Percentiles rank a stretch among this genome's conserved stretches.
Conservation (phyloP, 1,140 invertebrate genomes). For the Limonius californicus region DNA sequence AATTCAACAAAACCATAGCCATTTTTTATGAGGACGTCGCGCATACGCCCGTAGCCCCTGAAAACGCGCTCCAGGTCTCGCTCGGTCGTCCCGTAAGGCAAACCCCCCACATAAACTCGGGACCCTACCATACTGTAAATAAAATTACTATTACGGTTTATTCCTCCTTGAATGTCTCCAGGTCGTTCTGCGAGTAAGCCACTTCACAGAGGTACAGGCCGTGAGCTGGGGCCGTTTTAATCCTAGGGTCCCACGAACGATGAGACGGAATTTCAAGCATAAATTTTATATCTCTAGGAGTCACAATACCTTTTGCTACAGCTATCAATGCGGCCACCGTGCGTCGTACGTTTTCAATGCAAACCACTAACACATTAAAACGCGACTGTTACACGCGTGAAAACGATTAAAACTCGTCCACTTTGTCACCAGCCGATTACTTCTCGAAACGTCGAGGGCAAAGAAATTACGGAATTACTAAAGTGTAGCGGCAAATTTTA, state of each 20-base stretch:
- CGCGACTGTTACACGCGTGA: neutral
- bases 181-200: constrained; percentile 58
- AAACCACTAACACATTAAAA: neutral
- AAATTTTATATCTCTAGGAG: constrained; percentile 57
- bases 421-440: too few relatives aligned
- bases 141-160: constrained; percentile 18
- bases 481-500: too few relatives aligned
- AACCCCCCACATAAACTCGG: constrained; percentile 92
- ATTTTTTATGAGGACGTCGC: constrained; percentile 97
- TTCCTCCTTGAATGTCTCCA: constrained; percentile 43
- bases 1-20: constrained; percentile 99
- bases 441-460: too few relatives aligned
- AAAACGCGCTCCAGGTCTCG: constrained; percentile 97
- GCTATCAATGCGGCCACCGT: constrained; percentile 63
- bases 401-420: too few relatives aligned
- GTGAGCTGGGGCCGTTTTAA: constrained; percentile 53
- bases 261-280: constrained; percentile 72
- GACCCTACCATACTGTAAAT: constrained; percentile 72
- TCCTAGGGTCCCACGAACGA: constrained; percentile 57
- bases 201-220: constrained; percentile 68
- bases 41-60: constrained; percentile 92
- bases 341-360: constrained; percentile 53
- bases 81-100: constrained; percentile 91
- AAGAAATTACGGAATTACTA: too few relatives aligned
- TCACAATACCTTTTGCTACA: constrained; percentile 56